Base-by-base conservation (phyloP, 2,797 vertebrate genomes). In the Lates japonicus region DNA sequence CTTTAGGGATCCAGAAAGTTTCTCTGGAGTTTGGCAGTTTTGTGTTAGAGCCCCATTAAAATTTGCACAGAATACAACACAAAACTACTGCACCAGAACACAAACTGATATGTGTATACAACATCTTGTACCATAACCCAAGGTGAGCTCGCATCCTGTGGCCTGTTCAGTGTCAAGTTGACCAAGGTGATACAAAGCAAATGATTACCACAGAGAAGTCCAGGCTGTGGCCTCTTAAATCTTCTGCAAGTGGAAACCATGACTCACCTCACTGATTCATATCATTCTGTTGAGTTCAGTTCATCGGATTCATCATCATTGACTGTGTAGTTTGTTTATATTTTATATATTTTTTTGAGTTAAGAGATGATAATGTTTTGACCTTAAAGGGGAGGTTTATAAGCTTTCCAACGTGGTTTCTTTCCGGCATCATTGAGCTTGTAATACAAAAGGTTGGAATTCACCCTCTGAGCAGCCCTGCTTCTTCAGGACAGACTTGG, bases 1-100 rank as follows among this genome's bases (percentile, higher is more conserved):
- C 81, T 76, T 64, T 2, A 74, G 44, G 62, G 57, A 61, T 42
- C 73, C 65, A 35, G 37, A 80, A 73, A 84, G 71, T 87, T 87
- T 82, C 25, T 61, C 67, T 70, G n/a, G 66, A 83, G 61, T 76
- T 67, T 73, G 51, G 64, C 77, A 82, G 59, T 39, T 85, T 49
- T 72, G 66, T 72, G 57, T 48, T 29, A 19, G 14, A 57, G 70
- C 68, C 61, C 52, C 8, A 67, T 76, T 78, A 58, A 64, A 62
- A 57, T 48, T n/a, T 71, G 48, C 59, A 68, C 20, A 61, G 46
- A 76, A 13, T 66, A 19, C 41, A 4, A 69, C 3, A 41, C 46
- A 51, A 42, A 76, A 35, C n/a, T 55, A 31, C 16, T 20, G 31
- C 2, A 70, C 8, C n/a, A 20, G 41, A 42, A 61, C 71, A 67